Base-by-base conservation (phyloP, 2,888 invertebrate species). In the Arge pagana region DNA sequence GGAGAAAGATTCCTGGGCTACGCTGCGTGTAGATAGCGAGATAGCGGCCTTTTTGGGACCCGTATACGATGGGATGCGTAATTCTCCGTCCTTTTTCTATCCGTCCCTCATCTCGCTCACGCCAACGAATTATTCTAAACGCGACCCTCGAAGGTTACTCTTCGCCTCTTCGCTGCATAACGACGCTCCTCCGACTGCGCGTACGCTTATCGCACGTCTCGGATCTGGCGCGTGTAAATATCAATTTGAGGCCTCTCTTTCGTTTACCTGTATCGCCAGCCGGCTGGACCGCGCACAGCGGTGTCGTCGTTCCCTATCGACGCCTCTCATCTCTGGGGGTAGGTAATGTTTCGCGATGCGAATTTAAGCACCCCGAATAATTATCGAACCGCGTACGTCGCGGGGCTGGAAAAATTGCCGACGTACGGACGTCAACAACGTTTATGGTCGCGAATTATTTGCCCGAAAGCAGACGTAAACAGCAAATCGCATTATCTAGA, bases 1-100 rank as follows among this genome's bases (percentile, higher is more conserved):
- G 31, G 40, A 50, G 50, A 50, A 50, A 41, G 50, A 50, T 18
- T 15, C 50, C 40, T 41, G 36, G 50, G 41, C 40, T 50, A 45
- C 45, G 35, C 31, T 45, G 26, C 45, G 45, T 45, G 45, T 45
- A 45, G 45, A 45, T 45, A 23, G 45, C 35, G 6, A 33, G 45
- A 45, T 45, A 33, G 45, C 45, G 45, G 45, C 45, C 23, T 23
- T 45, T 45, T 45, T 45, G 45, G 45, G n/a, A n/a, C n/a, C n/a
- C n/a, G n/a, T 45, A 21, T 13, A 11, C 45, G 31, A 23, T 15
- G 21, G 15, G 33, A 18, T n/a, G 45, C 13, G 19, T 19, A 42
- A 18, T 19, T 18, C 21, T 19, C 19, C 19, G 19, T 37, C 21
- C 16, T 37, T 8, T n/a, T n/a, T n/a, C n/a, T n/a, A 11, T 15